phyloP scores from a whole-genome alignment of 2,113 vertebrate genomes.

The Casuarius casuarius region DNA sequence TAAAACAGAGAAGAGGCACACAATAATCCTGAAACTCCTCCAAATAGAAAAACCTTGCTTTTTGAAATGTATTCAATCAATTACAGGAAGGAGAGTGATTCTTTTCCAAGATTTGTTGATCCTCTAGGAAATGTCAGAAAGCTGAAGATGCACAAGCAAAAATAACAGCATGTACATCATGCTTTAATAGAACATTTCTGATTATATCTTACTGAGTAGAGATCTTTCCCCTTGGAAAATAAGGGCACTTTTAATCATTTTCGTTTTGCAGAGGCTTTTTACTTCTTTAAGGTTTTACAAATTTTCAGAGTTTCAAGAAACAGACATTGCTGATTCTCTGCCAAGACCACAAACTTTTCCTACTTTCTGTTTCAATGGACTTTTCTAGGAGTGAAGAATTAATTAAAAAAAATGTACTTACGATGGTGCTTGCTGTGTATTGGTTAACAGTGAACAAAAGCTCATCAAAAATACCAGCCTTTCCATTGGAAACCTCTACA shows the following conservation, averaged over 20 bases:
- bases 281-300: background rate
- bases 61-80: background rate
- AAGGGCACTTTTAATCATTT: background rate
- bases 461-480: slow-evolving; percentile 26
- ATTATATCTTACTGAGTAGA: background rate
- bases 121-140: background rate
- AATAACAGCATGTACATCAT: background rate
- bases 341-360: background rate
- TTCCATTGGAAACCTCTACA: slow-evolving; percentile 42
- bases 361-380: background rate
- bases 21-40: background rate
- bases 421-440: slow-evolving; percentile 57
- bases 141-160: background rate
- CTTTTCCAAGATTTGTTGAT: background rate
- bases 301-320: background rate
- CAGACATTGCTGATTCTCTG: background rate
- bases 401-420: slow-evolving; percentile 64
- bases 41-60: background rate
- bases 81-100: background rate
- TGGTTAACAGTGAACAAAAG: slow-evolving; percentile 14
- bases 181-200: background rate
- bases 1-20: background rate
- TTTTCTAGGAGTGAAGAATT: background rate
- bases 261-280: background rate
- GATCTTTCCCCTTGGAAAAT: background rate